phyloP scores from a whole-genome alignment of 2,888 invertebrate genomes.

The Dioctria linearis region DNA sequence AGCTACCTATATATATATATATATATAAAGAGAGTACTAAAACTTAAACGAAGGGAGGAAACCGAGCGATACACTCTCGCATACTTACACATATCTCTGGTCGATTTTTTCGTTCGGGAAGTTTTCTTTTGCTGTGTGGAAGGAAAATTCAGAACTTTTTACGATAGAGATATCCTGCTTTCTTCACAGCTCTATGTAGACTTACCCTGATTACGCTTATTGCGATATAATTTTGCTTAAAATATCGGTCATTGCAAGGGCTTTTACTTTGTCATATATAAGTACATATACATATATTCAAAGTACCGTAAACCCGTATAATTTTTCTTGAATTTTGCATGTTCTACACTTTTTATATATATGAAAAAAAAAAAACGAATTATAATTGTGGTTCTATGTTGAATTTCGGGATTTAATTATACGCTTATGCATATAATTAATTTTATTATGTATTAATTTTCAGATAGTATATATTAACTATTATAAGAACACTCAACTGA shows the following conservation, averaged over 20 bases:
- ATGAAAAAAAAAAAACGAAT: background rate
- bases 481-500: background rate
- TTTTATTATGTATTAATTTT: conserved; percentile 5
- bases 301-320: too few species aligned
- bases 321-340: background rate
- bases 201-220: conserved; percentile 25
- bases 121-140: background rate
- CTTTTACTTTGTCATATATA: background rate
- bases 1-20: too few species aligned
- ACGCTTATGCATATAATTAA: background rate
- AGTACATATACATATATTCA: too few species aligned
- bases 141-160: conserved; percentile 33
- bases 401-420: background rate
- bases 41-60: background rate
- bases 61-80: background rate
- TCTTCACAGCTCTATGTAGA: conserved; percentile 6
- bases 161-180: conserved; percentile 24
- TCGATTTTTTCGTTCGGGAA: conserved; percentile 36
- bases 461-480: conserved; percentile 13
- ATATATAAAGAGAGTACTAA: conserved; percentile 23
- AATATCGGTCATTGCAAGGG: too few species aligned
- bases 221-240: conserved; percentile 33
- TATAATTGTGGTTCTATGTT: background rate
- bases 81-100: conserved; percentile 16
- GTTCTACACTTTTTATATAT: background rate